Conservation (phyloP, 2,888 invertebrate genomes). For the Metellina segmentata region DNA sequence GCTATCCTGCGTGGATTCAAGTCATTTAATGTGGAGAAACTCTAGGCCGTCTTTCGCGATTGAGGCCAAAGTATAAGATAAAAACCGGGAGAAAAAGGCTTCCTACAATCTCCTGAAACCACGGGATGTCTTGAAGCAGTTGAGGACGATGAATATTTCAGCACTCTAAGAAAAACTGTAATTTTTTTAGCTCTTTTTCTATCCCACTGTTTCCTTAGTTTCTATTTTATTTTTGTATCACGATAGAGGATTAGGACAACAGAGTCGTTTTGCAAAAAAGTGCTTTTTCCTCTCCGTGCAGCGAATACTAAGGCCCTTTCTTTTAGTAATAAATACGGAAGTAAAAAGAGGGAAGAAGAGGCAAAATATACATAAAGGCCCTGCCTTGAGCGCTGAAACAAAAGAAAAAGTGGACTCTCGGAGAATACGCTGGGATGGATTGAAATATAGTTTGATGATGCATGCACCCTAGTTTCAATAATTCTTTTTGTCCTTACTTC, state of each 20-base stretch:
- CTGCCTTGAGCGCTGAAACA: slow-evolving; percentile 37
- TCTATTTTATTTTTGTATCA: slow-evolving; percentile 63
- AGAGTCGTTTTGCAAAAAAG: slow-evolving; percentile 72
- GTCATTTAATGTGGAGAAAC: slow-evolving; percentile 59
- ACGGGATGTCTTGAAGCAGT: slow-evolving; percentile 70
- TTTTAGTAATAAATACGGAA: slow-evolving; percentile 44
- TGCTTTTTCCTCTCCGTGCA: slow-evolving; percentile 56
- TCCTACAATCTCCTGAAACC: slow-evolving; percentile 63
- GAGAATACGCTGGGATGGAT: background rate
- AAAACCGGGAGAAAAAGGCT: slow-evolving; percentile 38
- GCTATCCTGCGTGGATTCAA: slow-evolving; percentile 66
- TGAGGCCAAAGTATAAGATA: slow-evolving; percentile 61
- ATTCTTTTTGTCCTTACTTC: background rate
- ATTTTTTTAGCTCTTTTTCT: slow-evolving; percentile 50
- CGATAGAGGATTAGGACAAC: slow-evolving; percentile 68
- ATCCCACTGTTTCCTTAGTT: slow-evolving; percentile 42
- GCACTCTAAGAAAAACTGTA: slow-evolving; percentile 67
- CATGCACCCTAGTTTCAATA: background rate
- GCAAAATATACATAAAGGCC: slow-evolving; percentile 49
- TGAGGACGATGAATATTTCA: slow-evolving; percentile 74
- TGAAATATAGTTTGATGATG: slow-evolving; percentile 1
- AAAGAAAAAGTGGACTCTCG: slow-evolving; percentile 30
- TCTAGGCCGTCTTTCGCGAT: slow-evolving; percentile 47
- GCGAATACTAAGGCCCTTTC: slow-evolving; percentile 66
- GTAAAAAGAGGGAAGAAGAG: slow-evolving; percentile 9